A percentile compares a stretch with the other conserved stretches of the same genome.
Evolutionary conservation across 2,797 vertebrate genomes (phyloP).

Genomic region (Chiloscyllium punctatum): DNA sequence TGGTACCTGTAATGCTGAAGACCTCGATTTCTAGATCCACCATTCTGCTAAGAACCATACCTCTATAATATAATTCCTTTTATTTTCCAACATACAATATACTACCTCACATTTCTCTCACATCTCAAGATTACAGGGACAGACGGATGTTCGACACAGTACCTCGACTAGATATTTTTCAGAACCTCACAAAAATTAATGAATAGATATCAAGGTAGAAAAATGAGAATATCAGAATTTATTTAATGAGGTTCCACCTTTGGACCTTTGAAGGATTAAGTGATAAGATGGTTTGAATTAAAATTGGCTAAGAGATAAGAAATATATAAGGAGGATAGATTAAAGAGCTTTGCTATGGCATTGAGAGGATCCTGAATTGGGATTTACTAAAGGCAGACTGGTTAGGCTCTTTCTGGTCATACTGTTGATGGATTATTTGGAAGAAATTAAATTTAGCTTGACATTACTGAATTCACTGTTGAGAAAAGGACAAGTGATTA

Average conservation of each 20-base stretch:
- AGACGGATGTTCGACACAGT: neutral
- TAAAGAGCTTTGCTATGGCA: neutral
- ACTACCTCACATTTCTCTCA: neutral
- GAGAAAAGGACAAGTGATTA: neutral
- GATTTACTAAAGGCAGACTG: neutral
- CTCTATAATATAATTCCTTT: no score
- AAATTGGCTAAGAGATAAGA: neutral
- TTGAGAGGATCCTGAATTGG: neutral
- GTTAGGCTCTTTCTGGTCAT: neutral
- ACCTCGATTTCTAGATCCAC: no score
- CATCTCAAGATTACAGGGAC: neutral
- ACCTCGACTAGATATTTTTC: neutral
- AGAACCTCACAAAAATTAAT: neutral
- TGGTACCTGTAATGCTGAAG: no score
- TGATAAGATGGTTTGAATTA: neutral
- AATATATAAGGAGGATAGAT: neutral
- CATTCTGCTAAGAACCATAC: no score
- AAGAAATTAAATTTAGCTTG: neutral
- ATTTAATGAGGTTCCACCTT: neutral
- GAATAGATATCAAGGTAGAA: neutral
- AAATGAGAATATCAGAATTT: no score
- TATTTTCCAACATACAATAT: neutral
- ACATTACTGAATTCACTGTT: neutral
- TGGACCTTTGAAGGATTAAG: neutral
- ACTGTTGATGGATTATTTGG: neutral